A percentile compares a stretch with the other conserved stretches of the same genome.
Evolutionary conservation across 2,797 vertebrate genomes (phyloP).

Genomic region (Chromis chromis): DNA sequence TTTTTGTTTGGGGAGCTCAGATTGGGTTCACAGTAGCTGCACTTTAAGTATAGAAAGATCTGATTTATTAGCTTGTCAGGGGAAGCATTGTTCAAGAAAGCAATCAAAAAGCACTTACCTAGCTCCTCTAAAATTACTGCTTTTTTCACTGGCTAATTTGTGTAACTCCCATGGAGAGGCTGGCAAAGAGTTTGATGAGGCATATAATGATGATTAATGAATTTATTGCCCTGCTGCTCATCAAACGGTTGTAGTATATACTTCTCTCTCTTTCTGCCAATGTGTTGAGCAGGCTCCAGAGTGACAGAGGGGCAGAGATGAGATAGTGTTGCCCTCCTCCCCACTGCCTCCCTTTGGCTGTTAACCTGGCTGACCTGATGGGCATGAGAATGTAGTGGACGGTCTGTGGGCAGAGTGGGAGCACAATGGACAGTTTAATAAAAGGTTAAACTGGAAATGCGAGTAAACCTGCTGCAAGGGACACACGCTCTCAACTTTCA

Average conservation of each 20-base stretch:
- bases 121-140: slow-evolving; percentile 98
- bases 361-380: slow-evolving; percentile 88
- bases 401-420: slow-evolving; percentile 75
- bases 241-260: slow-evolving; percentile 95
- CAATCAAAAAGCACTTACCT: slow-evolving; percentile 99
- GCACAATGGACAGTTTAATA: slow-evolving; percentile 89
- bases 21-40: slow-evolving; percentile 88
- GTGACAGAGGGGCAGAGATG: slow-evolving; percentile 63
- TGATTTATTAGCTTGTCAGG: slow-evolving; percentile 99
- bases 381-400: slow-evolving; percentile 82
- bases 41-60: slow-evolving; percentile 90
- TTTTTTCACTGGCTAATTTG: slow-evolving; percentile 99
- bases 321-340: slow-evolving; percentile 66
- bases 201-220: slow-evolving; percentile 99
- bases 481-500: slow-evolving; percentile 85
- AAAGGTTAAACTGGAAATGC: slow-evolving; percentile 85
- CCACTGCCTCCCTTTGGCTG: slow-evolving; percentile 77
- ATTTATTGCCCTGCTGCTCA: slow-evolving; percentile 98
- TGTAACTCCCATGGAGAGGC: slow-evolving; percentile 99
- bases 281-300: slow-evolving; percentile 73
- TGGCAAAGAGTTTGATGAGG: slow-evolving; percentile 99
- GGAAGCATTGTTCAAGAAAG: slow-evolving; percentile 96
- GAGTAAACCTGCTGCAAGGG: slow-evolving; percentile 86
- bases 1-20: slow-evolving; percentile 79
- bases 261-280: slow-evolving; percentile 86